A percentile compares a stretch with the other conserved stretches of the same genome.
Evolutionary conservation across 2,888 invertebrate genomes (phyloP).

Genomic region (Rhamphomyia laevipes): DNA sequence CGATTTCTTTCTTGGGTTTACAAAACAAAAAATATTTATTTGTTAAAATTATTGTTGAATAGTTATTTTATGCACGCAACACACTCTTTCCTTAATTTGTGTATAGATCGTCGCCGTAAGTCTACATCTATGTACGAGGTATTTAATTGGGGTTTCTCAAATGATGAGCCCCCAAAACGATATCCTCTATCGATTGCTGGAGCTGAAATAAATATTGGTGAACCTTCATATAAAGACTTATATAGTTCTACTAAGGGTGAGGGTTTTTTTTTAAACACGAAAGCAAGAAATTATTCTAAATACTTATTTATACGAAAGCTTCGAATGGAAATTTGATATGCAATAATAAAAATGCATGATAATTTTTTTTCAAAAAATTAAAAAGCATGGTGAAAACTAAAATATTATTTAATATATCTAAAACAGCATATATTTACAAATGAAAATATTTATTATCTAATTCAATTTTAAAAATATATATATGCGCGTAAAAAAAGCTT

Average conservation of each 20-base stretch:
- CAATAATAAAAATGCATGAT: too few relatives aligned
- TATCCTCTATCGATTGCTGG: slow-evolving; percentile 35
- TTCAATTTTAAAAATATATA: too few relatives aligned
- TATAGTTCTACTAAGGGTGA: slow-evolving; percentile 33
- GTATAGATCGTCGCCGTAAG: slow-evolving; percentile 40
- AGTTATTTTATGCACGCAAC: slow-evolving; percentile 4
- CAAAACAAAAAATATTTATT: neutral
- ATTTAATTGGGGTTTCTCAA: slow-evolving; percentile 49
- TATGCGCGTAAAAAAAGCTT: too few relatives aligned
- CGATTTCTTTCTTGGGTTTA: neutral
- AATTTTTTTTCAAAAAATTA: too few relatives aligned
- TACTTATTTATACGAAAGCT: too few relatives aligned
- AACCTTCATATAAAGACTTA: slow-evolving; percentile 24
- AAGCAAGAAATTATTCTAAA: neutral
- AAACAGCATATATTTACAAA: too few relatives aligned
- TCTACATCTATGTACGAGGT: slow-evolving; percentile 64
- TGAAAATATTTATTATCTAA: too few relatives aligned
- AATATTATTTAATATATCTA: too few relatives aligned
- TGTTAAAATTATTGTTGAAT: too few relatives aligned
- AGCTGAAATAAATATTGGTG: slow-evolving; percentile 38
- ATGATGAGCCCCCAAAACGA: slow-evolving; percentile 38
- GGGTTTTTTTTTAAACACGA: slow-evolving; percentile 21
- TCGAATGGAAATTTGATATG: too few relatives aligned
- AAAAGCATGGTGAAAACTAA: too few relatives aligned
- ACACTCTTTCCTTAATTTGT: too few relatives aligned